Percentiles rank a stretch among this genome's conserved stretches.
phyloP scores from a whole-genome alignment of 92 coral and sea anemone genomes.

The Parazoanthus darwini region DNA sequence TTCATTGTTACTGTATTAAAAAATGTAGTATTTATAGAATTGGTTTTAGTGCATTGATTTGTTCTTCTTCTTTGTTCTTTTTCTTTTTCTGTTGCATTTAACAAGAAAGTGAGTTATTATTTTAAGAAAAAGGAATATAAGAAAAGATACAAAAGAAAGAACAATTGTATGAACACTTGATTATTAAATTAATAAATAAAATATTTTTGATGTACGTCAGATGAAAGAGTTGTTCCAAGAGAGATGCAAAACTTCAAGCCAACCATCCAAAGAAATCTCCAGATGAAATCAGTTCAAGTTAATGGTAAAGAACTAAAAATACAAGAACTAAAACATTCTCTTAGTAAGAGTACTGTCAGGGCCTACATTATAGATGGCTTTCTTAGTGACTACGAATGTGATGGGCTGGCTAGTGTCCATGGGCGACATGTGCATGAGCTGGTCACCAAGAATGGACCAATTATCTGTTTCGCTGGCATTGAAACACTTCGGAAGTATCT shows the following conservation, averaged over 20 bases:
- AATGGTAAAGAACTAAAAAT: conserved; percentile 57
- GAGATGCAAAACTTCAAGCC: conserved; percentile 64
- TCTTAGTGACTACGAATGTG: conserved; percentile 77
- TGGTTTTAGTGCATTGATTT: no score
- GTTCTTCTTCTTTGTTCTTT: no score
- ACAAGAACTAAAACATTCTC: conserved; percentile 55
- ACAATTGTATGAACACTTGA: neutral
- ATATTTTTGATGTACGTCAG: neutral
- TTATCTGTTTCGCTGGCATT: conserved; percentile 86
- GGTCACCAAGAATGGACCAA: conserved; percentile 68
- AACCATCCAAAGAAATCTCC: conserved; percentile 62
- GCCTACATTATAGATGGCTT: conserved; percentile 86
- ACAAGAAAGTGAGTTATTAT: no score
- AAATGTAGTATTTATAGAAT: no score
- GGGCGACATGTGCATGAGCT: conserved; percentile 64
- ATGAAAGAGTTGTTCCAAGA: conserved; percentile 4
- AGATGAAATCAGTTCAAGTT: conserved; percentile 58
- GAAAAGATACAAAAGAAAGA: no score
- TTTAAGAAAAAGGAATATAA: no score
- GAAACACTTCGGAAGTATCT: conserved; percentile 76
- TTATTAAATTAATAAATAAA: no score
- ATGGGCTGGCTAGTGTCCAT: conserved; percentile 74
- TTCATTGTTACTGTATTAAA: no score
- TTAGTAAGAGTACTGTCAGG: conserved; percentile 64
- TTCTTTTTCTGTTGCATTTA: no score